Base-by-base conservation (phyloP, 1,140 invertebrate genomes). In the Lanistes nyassanus region DNA sequence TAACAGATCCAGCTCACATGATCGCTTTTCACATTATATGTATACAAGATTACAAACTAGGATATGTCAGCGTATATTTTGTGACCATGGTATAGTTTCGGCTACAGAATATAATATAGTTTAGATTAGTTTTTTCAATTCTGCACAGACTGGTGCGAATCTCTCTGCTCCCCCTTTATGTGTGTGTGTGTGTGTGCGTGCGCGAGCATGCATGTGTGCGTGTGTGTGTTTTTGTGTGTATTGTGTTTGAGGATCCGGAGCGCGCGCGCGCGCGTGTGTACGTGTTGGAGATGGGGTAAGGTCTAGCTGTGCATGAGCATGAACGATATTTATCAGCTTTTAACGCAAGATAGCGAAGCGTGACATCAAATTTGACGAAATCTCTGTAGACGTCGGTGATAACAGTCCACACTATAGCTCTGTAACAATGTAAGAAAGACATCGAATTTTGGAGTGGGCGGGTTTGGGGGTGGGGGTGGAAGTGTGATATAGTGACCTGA, bases 111-210 rank as follows among this genome's bases (percentile, higher is more conserved):
- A 64, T 29, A 64, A 64, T 64, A 21, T 64, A 21, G 13, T 3
- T 64, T 19, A 11, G 13, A 64, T 29, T 64, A 34, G 26, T n/a
- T 23, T 60, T n/a, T n/a, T n/a, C n/a, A n/a, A n/a, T n/a, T n/a
- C n/a, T n/a, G n/a, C 58, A 60, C 23, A 6, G n/a, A 11, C 7
- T 11, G 7, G 58, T 9, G 13, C n/a, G 13, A 16, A 16, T 55
- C 13, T n/a, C 53, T n/a, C 53, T 13, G 13, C 53, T 55, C n/a
- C 53, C 53, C 53, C 53, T 55, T 16, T 55, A 60, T 60, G 6
- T 60, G 58, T 60, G 58, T 60, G 58, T 60, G 58, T 60, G 58
- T 60, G 58, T 60, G 58, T 60, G 58, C 31, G 58, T 60, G 58
- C 23, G 58, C 31, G 58, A 66, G 26, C 4, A 29, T 6, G 64